Evolutionary conservation across 2,888 invertebrate species (phyloP), one percentile per base, ranked within the genome.

Genomic region (Cloeon dipterum): DNA sequence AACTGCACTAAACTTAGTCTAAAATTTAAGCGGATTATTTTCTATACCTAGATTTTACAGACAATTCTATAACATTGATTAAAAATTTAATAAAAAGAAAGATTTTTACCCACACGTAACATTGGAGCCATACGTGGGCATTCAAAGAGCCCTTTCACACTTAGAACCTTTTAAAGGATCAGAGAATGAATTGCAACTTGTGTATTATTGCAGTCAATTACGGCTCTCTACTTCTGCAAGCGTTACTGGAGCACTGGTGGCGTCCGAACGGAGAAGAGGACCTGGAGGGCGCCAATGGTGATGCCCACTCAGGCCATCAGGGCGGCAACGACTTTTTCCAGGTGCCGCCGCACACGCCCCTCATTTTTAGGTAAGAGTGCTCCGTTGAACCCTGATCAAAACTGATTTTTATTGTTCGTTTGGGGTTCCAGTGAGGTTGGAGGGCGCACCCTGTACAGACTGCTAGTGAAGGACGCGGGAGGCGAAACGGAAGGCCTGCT

Each of bases 221-320:
- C 54, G 98, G 98, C 13, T 85, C 83, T 42, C 62, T 96, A 39
- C 57, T 98, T 34, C 61, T 98, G 35, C 88, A 94, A 69, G 93
- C 94, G 0, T 60, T 98, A 43, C 65, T 98, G 43, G 93, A 94
- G 53, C 79, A 88, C 55, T 98, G 96, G 96, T 75, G 76, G 52
- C 71, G 76, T 48, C 73, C 74, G 20, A 59, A 66, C 38, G 67
- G 69, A 42, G 64, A 69, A 8, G 77, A 79, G 35, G 74, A 75
- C 35, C 77, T 78, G 26, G 69, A 72, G 46, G 71, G 70, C 19
- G 26, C 29, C 2, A 73, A 77, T 47, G 73, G 70, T 41, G 58
- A 59, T 35, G 41, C 40, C 20, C 45, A 46, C 38, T 51, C 52
- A 32, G 52, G 54, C n/a, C 29, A 26, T 3, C 34, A 39, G 29